Base-by-base conservation (phyloP, 2,113 vertebrate species). In the Barbus barbus region DNA sequence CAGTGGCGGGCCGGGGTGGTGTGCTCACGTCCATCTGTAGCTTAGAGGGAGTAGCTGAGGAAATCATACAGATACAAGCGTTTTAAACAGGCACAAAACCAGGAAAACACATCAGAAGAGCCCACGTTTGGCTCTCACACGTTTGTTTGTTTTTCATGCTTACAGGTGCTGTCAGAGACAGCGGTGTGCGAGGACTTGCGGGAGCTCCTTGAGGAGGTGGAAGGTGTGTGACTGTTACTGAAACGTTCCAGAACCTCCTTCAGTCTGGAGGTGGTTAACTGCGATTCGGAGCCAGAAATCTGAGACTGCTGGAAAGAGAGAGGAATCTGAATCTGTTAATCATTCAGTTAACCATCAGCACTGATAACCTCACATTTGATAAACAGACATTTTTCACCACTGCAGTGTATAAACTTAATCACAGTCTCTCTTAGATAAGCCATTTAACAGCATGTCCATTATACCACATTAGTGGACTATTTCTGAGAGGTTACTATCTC, bases 231-330 rank as follows among this genome's bases (percentile, higher is more conserved):
- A 88, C 97, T 98, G 88, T 88, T 96, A 90, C 98, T 96, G 89
- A 98, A 98, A 73, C 96, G 95, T 91, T 99, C 97, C 88, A 99
- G 91, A 13, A 96, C 97, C 93, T 99, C 96, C 91, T 99, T 99
- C 81, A 99, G 95, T 90, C 97, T 97, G 89, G 97, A 97, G 14
- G 97, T 97, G 67, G 97, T 98, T 88, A 98, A 95, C 81, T 97
- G 96, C 24, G 96, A 97, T 91, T 98, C 97, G 71, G 96, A 97
- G 16, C 95, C 95, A 61, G 96, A 98, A 88, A 97, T 96, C 89
- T 97, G 97, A 92, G 94, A 95, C 87, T 87, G 48, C 88, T 58
- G 53, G 3, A 9, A 3, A 4, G 88, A 74, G 33, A 72, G 51
- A 63, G 44, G 4, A 48, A 41, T n/a, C n/a, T n/a, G n/a, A n/a